Conservation (phyloP, 2,797 vertebrate species). For the Gephyroberyx darwinii region DNA sequence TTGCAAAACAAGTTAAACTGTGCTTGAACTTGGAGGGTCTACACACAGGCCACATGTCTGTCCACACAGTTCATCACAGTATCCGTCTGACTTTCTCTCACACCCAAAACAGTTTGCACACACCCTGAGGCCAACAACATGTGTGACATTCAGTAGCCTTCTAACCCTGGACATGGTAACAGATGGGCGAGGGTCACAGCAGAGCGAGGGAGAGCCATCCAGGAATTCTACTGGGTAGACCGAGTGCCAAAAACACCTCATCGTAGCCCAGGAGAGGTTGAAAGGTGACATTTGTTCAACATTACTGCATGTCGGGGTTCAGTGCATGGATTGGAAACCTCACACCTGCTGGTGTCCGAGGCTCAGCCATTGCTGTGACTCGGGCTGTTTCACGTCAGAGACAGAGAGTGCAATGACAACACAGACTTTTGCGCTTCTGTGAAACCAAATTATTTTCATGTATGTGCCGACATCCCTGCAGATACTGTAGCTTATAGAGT, state of each 20-base stretch:
- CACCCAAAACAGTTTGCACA: constrained; percentile 44
- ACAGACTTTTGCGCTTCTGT: constrained; percentile 31
- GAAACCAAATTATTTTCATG: not conserved
- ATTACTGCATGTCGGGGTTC: constrained; percentile 63
- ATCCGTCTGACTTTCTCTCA: constrained; percentile 31
- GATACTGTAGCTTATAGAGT: constrained; percentile 14
- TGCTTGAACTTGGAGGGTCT: constrained; percentile 41
- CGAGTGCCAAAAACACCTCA: constrained; percentile 59
- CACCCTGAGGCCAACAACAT: constrained; percentile 57
- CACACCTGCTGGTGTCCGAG: constrained; percentile 62
- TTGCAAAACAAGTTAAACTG: constrained; percentile 17
- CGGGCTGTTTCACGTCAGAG: constrained; percentile 33
- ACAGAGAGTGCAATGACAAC: constrained; percentile 29
- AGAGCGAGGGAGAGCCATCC: constrained; percentile 27
- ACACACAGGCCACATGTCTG: constrained; percentile 3
- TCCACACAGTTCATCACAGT: constrained; percentile 39
- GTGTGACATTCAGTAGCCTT: constrained; percentile 48
- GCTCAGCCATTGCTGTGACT: constrained; percentile 38
- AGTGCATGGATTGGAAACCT: constrained; percentile 50
- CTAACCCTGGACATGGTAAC: constrained; percentile 57
- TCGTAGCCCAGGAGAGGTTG: constrained; percentile 48
- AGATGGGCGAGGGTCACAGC: constrained; percentile 56
- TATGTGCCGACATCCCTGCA: constrained; percentile 33
- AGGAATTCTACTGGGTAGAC: constrained; percentile 44
- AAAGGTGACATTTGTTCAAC: constrained; percentile 75